Conservation (phyloP, 2,888 invertebrate genomes). For the Crepidodera aurea region DNA sequence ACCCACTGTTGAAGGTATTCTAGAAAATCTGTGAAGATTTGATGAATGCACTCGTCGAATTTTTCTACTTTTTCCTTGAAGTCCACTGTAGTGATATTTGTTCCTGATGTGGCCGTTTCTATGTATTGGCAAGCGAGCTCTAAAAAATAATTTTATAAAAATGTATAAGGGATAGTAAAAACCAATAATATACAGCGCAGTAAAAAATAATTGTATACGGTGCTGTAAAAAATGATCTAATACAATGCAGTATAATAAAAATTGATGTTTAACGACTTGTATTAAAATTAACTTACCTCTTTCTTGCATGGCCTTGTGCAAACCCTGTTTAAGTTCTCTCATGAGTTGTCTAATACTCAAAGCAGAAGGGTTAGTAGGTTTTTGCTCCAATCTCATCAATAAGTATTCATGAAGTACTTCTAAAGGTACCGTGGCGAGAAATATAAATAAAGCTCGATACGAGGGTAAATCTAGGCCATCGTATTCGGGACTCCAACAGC, state of each 20-base stretch:
- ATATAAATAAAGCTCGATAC: slow-evolving; percentile 84
- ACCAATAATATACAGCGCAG: no score
- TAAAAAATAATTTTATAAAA: slow-evolving; percentile 14
- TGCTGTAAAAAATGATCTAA: no score
- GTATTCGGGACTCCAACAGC: slow-evolving; percentile 81
- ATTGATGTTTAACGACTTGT: no score
- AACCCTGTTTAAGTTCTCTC: slow-evolving; percentile 85
- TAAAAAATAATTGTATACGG: no score
- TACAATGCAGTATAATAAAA: no score
- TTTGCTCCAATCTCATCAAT: slow-evolving; percentile 82
- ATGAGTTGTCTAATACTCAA: slow-evolving; percentile 83
- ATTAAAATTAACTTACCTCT: slow-evolving; percentile 60
- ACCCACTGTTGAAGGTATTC: slow-evolving; percentile 88
- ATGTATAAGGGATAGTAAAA: not conserved
- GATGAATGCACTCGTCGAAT: slow-evolving; percentile 77
- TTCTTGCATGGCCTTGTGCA: slow-evolving; percentile 83
- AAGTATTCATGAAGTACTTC: slow-evolving; percentile 95
- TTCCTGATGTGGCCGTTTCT: slow-evolving; percentile 59
- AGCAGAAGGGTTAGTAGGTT: slow-evolving; percentile 83
- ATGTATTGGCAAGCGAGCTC: slow-evolving; percentile 28
- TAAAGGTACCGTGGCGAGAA: slow-evolving; percentile 84
- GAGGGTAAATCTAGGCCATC: slow-evolving; percentile 82
- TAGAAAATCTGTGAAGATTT: slow-evolving; percentile 75
- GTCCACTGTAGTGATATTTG: slow-evolving; percentile 61
- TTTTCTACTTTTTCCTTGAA: slow-evolving; percentile 71